A percentile compares a stretch with the other conserved stretches of the same genome.
Evolutionary conservation across 2,888 invertebrate genomes (phyloP).

Genomic region (Leptinotarsa peninsularis): DNA sequence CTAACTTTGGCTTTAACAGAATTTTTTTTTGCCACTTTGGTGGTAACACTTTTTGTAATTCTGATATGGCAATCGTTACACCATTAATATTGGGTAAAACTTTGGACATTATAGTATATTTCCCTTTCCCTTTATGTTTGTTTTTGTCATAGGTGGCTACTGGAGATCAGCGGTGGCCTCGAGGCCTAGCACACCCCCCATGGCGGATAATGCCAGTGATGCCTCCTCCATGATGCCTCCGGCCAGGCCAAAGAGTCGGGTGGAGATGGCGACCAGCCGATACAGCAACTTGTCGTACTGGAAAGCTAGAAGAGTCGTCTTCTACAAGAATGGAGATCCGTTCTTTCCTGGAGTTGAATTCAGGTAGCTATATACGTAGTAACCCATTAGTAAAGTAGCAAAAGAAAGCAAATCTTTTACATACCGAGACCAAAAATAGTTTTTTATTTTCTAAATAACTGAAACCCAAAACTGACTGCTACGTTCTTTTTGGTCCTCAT

Average conservation of each 20-base stretch:
- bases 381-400: no score
- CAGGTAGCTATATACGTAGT: constrained; percentile 58
- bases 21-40: no score
- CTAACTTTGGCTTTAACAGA: no score
- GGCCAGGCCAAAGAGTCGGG: constrained; percentile 68
- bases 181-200: constrained; percentile 68
- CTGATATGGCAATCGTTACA: no score
- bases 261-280: constrained; percentile 68
- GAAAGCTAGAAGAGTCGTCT: constrained; percentile 87
- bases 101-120: no score
- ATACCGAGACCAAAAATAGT: no score
- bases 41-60: no score
- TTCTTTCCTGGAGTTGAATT: constrained; percentile 89
- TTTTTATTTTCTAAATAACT: no score
- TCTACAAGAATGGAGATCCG: constrained; percentile 94
- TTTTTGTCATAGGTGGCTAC: constrained; percentile 61
- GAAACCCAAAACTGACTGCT: no score
- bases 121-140: no score
- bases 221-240: constrained; percentile 71
- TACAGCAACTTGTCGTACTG: constrained; percentile 86
- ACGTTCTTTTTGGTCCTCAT: not conserved
- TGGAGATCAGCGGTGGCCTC: constrained; percentile 69
- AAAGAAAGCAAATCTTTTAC: no score
- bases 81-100: no score
- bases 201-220: constrained; percentile 73